Conservation (phyloP, 2,888 invertebrate species). For the Sepioteuthis lessoniana region DNA sequence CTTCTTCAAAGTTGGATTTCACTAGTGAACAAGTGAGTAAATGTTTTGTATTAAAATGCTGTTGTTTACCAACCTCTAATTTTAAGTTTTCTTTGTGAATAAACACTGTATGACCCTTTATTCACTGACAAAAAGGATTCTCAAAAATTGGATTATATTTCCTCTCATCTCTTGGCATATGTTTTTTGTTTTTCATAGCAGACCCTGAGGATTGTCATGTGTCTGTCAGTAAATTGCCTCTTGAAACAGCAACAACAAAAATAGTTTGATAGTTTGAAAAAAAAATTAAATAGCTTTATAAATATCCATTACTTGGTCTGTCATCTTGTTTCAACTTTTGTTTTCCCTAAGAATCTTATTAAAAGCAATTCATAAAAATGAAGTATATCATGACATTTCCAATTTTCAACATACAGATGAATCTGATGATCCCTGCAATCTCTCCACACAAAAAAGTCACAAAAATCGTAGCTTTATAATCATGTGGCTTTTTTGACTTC, state of each 20-base stretch:
- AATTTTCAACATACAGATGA: no score
- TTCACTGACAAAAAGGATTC: neutral
- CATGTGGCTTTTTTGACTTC: no score
- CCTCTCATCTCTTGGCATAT: neutral
- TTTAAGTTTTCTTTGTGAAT: neutral
- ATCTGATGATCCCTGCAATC: no score
- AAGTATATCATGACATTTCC: neutral
- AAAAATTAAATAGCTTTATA: neutral
- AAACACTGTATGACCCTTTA: neutral
- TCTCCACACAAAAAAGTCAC: no score
- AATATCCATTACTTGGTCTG: neutral
- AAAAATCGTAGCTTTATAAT: no score
- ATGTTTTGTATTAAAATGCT: neutral
- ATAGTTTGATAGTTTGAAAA: neutral
- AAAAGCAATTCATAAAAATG: neutral
- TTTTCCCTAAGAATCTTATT: neutral
- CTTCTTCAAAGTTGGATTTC: no score
- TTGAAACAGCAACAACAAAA: neutral
- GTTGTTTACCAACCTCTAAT: neutral
- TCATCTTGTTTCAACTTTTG: neutral
- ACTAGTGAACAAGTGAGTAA: no score
- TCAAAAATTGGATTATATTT: neutral
- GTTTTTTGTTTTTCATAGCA: neutral
- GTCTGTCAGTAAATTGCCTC: neutral
- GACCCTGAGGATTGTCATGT: neutral